phyloP scores from a whole-genome alignment of 2,113 vertebrate species.

The Dascyllus trimaculatus region DNA sequence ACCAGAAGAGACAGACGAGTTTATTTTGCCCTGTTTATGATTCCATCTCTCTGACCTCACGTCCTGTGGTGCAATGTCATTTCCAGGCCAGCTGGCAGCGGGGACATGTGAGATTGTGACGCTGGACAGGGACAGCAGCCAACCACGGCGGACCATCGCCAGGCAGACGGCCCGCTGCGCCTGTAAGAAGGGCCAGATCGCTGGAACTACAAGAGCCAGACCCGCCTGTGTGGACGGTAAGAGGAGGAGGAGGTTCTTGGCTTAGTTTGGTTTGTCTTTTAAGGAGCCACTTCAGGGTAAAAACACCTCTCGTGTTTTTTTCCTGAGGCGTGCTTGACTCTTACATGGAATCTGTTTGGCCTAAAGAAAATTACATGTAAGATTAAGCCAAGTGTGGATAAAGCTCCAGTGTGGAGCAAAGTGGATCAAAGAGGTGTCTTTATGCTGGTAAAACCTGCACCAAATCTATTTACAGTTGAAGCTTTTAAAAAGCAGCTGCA shows the following conservation, averaged over 20 bases:
- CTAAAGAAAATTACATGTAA: constrained; percentile 26
- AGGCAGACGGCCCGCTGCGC: constrained; percentile 99
- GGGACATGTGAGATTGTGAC: constrained; percentile 99
- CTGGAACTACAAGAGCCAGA: constrained; percentile 96
- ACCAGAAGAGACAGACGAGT: constrained; percentile 30
- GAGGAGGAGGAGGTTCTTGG: constrained; percentile 57
- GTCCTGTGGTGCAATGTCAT: constrained; percentile 76
- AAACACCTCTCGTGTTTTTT: constrained; percentile 28
- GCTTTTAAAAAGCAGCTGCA: constrained; percentile 54
- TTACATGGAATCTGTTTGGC: constrained; percentile 3
- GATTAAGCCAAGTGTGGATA: constrained; percentile 55
- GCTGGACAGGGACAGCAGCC: constrained; percentile 97
- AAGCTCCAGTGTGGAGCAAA: constrained; percentile 49
- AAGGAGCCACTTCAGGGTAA: constrained; percentile 27
- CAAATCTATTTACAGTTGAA: constrained; percentile 66
- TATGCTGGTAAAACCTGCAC: constrained; percentile 56
- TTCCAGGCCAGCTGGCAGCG: constrained; percentile 97
- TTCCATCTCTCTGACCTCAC: constrained; percentile 64
- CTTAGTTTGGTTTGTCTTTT: constrained; percentile 33
- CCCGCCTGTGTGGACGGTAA: constrained; percentile 99
- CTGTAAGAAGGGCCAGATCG: constrained; percentile 99
- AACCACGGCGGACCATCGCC: constrained; percentile 97
- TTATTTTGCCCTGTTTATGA: constrained; percentile 67
- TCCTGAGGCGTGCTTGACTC: constrained; percentile 28
- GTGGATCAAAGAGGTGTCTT: constrained; percentile 63